Evolutionary conservation across 2,113 vertebrate species (phyloP).

Genomic region (Semnornis frantzii): DNA sequence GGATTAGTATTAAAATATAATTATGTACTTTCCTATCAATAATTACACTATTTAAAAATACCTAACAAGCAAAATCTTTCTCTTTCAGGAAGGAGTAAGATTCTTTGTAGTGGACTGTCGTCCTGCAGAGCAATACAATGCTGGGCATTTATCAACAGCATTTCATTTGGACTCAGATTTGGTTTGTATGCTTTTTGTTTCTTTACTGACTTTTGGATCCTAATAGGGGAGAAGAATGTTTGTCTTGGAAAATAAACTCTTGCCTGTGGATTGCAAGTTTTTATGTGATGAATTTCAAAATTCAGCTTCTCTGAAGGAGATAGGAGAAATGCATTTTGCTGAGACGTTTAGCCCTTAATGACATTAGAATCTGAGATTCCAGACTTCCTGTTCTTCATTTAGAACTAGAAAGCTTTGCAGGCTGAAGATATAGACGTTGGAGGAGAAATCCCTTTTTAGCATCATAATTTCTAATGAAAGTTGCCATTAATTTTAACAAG

Average conservation of each 20-base stretch:
- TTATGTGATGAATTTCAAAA: background rate
- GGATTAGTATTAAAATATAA: background rate
- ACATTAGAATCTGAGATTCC: background rate
- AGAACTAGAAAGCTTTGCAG: background rate
- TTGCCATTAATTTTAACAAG: background rate
- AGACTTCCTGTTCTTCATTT: background rate
- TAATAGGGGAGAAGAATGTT: background rate
- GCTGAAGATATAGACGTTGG: background rate
- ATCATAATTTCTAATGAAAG: background rate
- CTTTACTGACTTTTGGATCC: background rate
- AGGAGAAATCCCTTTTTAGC: background rate
- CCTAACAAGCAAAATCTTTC: background rate
- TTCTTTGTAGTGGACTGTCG: constrained; percentile 99
- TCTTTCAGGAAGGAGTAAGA: constrained; percentile 90
- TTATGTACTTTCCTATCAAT: background rate
- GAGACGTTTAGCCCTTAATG: background rate
- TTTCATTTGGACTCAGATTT: constrained; percentile 99
- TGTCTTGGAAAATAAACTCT: background rate
- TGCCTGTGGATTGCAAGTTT: background rate
- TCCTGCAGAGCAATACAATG: constrained; percentile 98
- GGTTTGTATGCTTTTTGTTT: constrained; percentile 77
- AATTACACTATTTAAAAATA: background rate
- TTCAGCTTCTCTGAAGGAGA: background rate
- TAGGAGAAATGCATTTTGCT: background rate
- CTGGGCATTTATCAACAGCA: constrained; percentile 95